Conservation (phyloP, 2,797 vertebrate species). For the Ctenosaura bakeri region DNA sequence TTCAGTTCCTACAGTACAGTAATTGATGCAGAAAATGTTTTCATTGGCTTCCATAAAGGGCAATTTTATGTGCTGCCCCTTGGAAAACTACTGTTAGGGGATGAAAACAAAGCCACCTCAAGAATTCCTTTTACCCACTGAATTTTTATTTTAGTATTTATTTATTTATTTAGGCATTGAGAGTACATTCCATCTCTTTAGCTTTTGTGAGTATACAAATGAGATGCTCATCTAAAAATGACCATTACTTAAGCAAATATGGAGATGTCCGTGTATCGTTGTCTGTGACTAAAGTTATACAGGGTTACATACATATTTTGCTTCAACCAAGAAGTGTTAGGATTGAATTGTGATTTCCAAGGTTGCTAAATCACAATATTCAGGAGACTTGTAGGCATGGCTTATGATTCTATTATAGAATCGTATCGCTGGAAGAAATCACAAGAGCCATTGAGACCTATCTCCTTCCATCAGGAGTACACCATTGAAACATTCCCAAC, state of each 20-base stretch:
- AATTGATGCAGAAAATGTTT: neutral
- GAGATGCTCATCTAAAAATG: neutral
- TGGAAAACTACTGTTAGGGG: neutral
- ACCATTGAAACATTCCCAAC: no score
- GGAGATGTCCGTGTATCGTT: neutral
- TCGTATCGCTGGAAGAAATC: no score
- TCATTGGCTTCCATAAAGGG: neutral
- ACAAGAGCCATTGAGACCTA: no score
- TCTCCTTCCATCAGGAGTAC: no score
- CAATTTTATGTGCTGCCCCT: no score
- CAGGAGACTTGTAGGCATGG: no score
- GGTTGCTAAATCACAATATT: neutral
- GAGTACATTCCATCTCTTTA: neutral
- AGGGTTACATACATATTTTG: neutral
- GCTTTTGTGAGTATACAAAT: neutral
- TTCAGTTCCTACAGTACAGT: no score
- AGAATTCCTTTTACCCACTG: neutral
- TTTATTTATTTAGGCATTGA: no score
- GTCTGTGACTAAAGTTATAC: neutral
- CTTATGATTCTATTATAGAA: no score
- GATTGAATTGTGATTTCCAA: neutral
- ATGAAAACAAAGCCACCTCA: neutral
- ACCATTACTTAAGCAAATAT: neutral
- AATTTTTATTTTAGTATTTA: neutral
- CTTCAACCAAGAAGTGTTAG: neutral